Conservation (phyloP, 2,797 vertebrate species). For the Heliangelus exortis region DNA sequence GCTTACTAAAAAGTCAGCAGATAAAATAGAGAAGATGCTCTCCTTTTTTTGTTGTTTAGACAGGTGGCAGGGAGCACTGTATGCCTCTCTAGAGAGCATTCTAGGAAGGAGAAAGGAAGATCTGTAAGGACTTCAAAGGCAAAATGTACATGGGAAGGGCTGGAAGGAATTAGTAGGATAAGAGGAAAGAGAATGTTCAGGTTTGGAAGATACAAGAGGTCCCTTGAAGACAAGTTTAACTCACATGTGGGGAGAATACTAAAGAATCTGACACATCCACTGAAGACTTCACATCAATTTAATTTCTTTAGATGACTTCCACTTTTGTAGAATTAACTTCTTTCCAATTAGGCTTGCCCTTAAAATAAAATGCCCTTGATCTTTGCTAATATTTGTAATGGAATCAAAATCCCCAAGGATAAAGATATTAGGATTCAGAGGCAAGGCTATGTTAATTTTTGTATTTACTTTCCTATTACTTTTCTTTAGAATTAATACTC, state of each 20-base stretch:
- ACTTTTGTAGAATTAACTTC: conserved; percentile 53
- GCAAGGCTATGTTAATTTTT: conserved; percentile 16
- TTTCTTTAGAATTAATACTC: conserved; percentile 33
- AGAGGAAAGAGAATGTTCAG: neutral
- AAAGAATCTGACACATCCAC: neutral
- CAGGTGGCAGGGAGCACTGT: neutral
- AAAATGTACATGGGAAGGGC: neutral
- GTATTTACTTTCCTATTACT: conserved; percentile 47
- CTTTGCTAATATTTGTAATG: conserved; percentile 64
- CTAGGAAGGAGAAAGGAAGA: neutral
- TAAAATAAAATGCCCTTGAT: conserved; percentile 68
- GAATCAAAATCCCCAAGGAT: conserved; percentile 54
- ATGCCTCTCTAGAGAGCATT: neutral
- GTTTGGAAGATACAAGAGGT: neutral
- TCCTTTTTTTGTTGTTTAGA: neutral
- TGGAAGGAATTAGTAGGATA: neutral
- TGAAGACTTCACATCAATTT: conserved; percentile 6
- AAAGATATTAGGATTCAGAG: conserved; percentile 33
- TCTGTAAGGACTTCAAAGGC: neutral
- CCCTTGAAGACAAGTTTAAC: neutral
- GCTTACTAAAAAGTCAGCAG: neutral
- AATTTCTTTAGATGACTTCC: conserved; percentile 42
- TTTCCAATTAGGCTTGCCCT: conserved; percentile 59
- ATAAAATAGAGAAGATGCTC: neutral
- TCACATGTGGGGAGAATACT: neutral